Base-by-base conservation (phyloP, 2,113 vertebrate species). In the Dasyurus viverrinus region DNA sequence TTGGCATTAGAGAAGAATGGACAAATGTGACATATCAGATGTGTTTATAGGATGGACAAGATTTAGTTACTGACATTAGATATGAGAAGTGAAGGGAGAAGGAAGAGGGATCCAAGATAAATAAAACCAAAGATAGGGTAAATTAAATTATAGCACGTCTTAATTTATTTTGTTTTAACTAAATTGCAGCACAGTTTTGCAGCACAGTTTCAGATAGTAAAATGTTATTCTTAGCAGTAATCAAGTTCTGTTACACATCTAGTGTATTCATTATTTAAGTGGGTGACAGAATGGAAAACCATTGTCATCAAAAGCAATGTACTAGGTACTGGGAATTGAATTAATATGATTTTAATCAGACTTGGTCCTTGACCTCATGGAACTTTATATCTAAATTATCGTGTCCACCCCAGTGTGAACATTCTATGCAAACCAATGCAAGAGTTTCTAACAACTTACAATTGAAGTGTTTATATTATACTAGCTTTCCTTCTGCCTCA, bases 401-500 rank as follows among this genome's bases (percentile, higher is more conserved):
- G 36, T 94, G 55, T 52, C 24, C 26, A 57, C 53, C 48, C 96
- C 26, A 60, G 53, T 94, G 42, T 90, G 26, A 25, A 92, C 90
- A 19, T 76, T 76, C 60, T 84, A 42, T 19, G 68, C 68, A 84
- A 84, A 42, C n/a, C n/a, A 42, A 23, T 22, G 68, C 19, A 42
- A 84, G 3, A 24, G 8, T 93, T 97, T 94, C 53, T 95, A 52
- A 46, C 76, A 93, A 25, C 89, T 89, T 30, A 93, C 57, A 92
- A 30, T 57, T 89, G 53, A 93, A 91, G 22, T 8, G 9, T 8
- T 0, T 68, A 9, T 94, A 47, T 0, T 68, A 9, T 94, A 47
- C 19, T 54, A 91, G 53, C 90, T 95, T 96, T 36, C 0, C 76
- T 90, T 54, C 92, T 50, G 47, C 27, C 48, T 2, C 27, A 50